Base-by-base conservation (phyloP, 1,140 invertebrate species). In the fruit fly (Drosophila melanogaster) region DNA sequence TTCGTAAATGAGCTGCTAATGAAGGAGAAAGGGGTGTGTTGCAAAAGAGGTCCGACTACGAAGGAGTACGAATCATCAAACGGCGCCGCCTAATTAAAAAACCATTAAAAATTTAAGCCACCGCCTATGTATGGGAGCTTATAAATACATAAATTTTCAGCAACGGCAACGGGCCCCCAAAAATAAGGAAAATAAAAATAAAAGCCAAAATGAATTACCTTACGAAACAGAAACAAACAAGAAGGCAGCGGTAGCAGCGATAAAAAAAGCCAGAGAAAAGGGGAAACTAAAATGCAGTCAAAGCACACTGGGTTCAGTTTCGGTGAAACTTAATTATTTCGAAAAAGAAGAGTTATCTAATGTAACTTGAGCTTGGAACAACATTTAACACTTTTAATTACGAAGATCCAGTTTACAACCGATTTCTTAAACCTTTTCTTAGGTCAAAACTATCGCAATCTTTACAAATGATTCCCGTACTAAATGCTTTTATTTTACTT, bases 191-290 rank as follows among this genome's bases (percentile, higher is more conserved):
- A 24, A 41, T 40, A 57, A 53, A 44, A 37, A 57, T 81, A 66
- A 72, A 76, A 64, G 66, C 75, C 61, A 86, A 86, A 86, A 86
- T 81, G 81, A 86, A 86, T 86, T 86, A 86, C 78, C 78, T 81
- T 75, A 44, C 41, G 41, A 44, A 77, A 70, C 67, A 66, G 41
- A 44, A 77, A 70, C 67, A 66, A 76, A 74, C 61, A 74, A 70
- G 55, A 46, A 56, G 30, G 56, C 49, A 58, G 35, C 44, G 44
- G 47, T 60, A 80, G 43, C 41, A 74, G 46, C 33, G 67, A 75
- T 51, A 77, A 65, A 56, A 65, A 56, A 69, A 66, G 43, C 57
- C 38, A 44, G 49, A 38, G 38, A 77, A 56, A 61, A 35, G 40
- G 43, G 38, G 41, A 44, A 38, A 55, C 38, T 55, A 43, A 54